These are phyloP conservation scores for Heliconius ismenius DNA, from an alignment of 2,888 invertebrate species.

Conservation along the genomic window DNA sequence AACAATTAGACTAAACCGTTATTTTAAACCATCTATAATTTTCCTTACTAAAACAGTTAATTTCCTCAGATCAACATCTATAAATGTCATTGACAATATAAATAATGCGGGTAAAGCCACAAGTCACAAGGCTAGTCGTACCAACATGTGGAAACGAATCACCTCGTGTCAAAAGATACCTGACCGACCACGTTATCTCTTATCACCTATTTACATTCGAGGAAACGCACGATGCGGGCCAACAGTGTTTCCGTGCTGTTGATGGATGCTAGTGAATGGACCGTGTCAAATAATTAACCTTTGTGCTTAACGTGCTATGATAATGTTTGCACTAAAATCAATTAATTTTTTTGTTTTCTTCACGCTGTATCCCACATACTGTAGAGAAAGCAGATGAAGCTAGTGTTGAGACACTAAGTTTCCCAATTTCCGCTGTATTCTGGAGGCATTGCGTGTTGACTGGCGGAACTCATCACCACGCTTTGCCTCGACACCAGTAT, in stretches of 20 bases:
- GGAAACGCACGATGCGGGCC: constrained; percentile 49
- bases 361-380: too few species aligned
- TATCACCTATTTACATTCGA: constrained; percentile 49
- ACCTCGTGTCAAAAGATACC: constrained; percentile 32
- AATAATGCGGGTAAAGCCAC: constrained; percentile 16
- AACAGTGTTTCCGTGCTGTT: constrained; percentile 38
- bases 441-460: too few species aligned
- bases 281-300: constrained; percentile 23
- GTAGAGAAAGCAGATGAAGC: too few species aligned
- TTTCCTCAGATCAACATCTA: constrained; percentile 1
- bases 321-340: too few species aligned
- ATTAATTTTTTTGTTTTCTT: too few species aligned
- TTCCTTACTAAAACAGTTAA: too few species aligned
- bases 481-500: too few species aligned
- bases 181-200: constrained; percentile 44
- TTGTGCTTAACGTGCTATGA: neutral
- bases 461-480: too few species aligned
- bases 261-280: constrained; percentile 37
- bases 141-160: constrained; percentile 1
- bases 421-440: too few species aligned
- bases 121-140: constrained; percentile 4
- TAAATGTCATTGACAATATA: neutral
- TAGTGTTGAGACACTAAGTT: too few species aligned
- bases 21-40: too few species aligned
- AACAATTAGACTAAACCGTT: too few species aligned